Evolutionary conservation across 2,888 invertebrate species (phyloP).

Genomic region (Ecdyonurus torrentis): DNA sequence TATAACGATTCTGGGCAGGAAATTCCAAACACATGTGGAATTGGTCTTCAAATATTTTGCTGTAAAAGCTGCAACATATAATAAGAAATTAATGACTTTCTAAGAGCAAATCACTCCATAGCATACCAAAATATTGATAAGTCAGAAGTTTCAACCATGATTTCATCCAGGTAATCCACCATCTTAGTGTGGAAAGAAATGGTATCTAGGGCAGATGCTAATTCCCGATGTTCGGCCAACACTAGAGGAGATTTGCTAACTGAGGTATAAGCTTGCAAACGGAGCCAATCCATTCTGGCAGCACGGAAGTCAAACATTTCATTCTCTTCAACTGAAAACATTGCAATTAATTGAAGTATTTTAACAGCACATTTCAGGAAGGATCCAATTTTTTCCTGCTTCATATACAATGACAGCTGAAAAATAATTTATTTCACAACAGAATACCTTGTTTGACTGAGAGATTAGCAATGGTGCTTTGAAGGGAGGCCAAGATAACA

Average conservation of each 20-base stretch:
- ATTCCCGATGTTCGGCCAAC: constrained; percentile 65
- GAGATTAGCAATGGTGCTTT: constrained; percentile 69
- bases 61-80: constrained; percentile 54
- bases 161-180: constrained; percentile 95
- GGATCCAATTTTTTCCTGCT: too few species aligned
- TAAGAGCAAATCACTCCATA: not conserved
- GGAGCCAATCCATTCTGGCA: constrained; percentile 91
- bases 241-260: constrained; percentile 57
- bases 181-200: constrained; percentile 95
- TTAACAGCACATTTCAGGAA: too few species aligned
- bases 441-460: constrained; percentile 65
- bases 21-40: constrained; percentile 98
- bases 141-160: constrained; percentile 92
- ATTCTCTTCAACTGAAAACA: constrained; percentile 75
- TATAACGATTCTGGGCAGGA: constrained; percentile 95
- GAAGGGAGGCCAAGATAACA: constrained; percentile 80
- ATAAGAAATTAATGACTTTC: constrained; percentile 2
- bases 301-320: constrained; percentile 92
- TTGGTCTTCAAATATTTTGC: constrained; percentile 91
- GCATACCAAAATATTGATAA: constrained; percentile 80
- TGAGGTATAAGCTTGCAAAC: constrained; percentile 87
- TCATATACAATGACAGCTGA: not conserved
- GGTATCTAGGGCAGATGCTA: constrained; percentile 86
- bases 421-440: too few species aligned
- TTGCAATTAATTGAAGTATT: too few species aligned